A percentile compares a stretch with the other conserved stretches of the same genome.
These are phyloP conservation scores for Cataglyphis hispanica DNA, from an alignment of 1,140 invertebrate species.

Conservation along the genomic window DNA sequence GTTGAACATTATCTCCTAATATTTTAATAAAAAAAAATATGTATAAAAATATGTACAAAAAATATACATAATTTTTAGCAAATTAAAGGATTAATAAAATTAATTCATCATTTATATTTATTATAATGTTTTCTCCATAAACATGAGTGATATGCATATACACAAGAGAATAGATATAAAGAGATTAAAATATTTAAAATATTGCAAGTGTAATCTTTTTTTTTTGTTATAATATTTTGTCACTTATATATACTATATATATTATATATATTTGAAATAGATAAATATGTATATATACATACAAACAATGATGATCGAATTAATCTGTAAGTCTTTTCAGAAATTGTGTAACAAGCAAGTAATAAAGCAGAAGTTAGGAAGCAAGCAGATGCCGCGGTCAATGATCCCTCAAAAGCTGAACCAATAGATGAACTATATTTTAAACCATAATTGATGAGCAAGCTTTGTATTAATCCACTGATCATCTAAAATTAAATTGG, in stretches of 20 bases:
- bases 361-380: slow-evolving; percentile 91
- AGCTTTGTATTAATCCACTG: slow-evolving; percentile 91
- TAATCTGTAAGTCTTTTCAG: slow-evolving; percentile 90
- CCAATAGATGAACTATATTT: slow-evolving; percentile 90
- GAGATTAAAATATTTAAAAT: background rate
- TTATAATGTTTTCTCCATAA: too few species aligned
- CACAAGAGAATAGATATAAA: background rate
- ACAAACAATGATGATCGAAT: slow-evolving; percentile 93
- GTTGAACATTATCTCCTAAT: slow-evolving; percentile 93
- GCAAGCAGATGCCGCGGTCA: slow-evolving; percentile 92
- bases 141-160: too few species aligned
- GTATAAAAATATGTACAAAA: too few species aligned
- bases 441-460: slow-evolving; percentile 91
- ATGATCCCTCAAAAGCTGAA: slow-evolving; percentile 91
- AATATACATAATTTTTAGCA: background rate
- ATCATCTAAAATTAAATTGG: slow-evolving; percentile 87
- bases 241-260: background rate
- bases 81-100: slow-evolving; percentile 55
- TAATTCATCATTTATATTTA: too few species aligned
- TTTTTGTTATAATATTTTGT: background rate
- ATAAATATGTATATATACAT: slow-evolving; percentile 87
- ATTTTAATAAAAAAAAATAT: slow-evolving; percentile 60
- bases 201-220: background rate
- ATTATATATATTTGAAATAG: background rate
- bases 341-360: slow-evolving; percentile 91